Evolutionary conservation across 1,140 invertebrate species (phyloP).

Genomic region (Dolichoris vasculosae): DNA sequence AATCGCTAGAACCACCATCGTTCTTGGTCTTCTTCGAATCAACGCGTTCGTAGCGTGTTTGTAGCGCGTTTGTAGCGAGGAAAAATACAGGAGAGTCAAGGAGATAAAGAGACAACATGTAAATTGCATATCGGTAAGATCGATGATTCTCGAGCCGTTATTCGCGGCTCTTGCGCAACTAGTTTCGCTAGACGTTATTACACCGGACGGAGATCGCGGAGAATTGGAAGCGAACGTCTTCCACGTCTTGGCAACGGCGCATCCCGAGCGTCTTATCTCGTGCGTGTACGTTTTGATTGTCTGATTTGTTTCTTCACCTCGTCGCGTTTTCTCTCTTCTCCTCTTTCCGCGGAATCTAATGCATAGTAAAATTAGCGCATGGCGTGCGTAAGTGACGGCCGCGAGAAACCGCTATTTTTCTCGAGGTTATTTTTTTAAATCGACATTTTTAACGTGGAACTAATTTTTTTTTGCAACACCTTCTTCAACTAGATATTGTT

Average conservation of each 20-base stretch:
- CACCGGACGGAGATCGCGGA: not conserved
- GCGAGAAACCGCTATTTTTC: not conserved
- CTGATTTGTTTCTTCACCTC: not conserved
- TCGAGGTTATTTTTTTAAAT: not conserved
- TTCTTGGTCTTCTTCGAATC: not conserved
- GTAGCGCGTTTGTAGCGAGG: too few relatives aligned
- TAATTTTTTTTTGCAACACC: not conserved
- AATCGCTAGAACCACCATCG: too few relatives aligned
- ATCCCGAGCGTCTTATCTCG: not conserved
- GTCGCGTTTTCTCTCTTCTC: too few relatives aligned
- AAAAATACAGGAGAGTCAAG: too few relatives aligned
- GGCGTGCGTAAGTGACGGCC: not conserved
- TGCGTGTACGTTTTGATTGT: not conserved
- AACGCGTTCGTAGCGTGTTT: too few relatives aligned
- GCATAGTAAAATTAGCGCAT: not conserved
- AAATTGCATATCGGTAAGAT: not conserved
- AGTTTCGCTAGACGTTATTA: not conserved
- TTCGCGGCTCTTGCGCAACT: not conserved
- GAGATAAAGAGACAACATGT: not conserved
- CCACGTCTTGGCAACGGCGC: not conserved
- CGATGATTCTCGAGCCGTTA: not conserved
- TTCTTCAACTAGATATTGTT: too few relatives aligned
- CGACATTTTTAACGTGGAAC: not conserved
- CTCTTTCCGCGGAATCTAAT: not conserved
- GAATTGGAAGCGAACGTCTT: not conserved